Evolutionary conservation across 2,888 invertebrate genomes (phyloP).

Genomic region (Pyrrhosoma nymphula): DNA sequence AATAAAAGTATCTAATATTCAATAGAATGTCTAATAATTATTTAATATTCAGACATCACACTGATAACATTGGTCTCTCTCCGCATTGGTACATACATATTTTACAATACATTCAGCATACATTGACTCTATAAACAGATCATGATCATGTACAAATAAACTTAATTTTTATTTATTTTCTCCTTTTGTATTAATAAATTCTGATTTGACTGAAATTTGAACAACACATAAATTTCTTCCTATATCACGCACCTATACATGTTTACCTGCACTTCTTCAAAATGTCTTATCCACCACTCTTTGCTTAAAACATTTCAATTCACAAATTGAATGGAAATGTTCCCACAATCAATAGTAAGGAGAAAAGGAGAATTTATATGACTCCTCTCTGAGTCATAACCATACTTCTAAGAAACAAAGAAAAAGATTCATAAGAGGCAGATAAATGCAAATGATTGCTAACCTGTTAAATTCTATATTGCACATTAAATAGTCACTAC

Average conservation of each 20-base stretch:
- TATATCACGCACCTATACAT: conserved; percentile 19
- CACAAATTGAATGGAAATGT: not conserved
- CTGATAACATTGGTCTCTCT: conserved; percentile 61
- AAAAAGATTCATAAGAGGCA: conserved; percentile 45
- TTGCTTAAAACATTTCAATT: not conserved
- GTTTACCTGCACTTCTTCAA: conserved; percentile 48
- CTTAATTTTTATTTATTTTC: not conserved
- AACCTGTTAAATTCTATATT: conserved; percentile 42
- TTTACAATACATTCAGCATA: conserved; percentile 63
- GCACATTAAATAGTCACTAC: conserved; percentile 53
- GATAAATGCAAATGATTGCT: conserved; percentile 57
- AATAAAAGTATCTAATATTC: conserved; percentile 62
- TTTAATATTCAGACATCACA: conserved; percentile 53
- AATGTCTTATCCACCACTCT: not conserved
- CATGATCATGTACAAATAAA: conserved; percentile 64
- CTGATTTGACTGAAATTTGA: conserved; percentile 48
- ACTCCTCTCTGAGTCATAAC: not conserved
- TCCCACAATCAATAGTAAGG: conserved; percentile 7
- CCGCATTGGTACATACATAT: conserved; percentile 54
- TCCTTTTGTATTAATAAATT: conserved; percentile 42
- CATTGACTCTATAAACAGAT: conserved; percentile 64
- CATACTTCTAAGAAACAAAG: conserved; percentile 37
- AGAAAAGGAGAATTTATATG: conserved; percentile 32
- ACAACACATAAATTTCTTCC: conserved; percentile 44
- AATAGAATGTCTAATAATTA: conserved; percentile 54